Conservation (phyloP, 2,888 invertebrate genomes). For the Hypselothyrea guttata region DNA sequence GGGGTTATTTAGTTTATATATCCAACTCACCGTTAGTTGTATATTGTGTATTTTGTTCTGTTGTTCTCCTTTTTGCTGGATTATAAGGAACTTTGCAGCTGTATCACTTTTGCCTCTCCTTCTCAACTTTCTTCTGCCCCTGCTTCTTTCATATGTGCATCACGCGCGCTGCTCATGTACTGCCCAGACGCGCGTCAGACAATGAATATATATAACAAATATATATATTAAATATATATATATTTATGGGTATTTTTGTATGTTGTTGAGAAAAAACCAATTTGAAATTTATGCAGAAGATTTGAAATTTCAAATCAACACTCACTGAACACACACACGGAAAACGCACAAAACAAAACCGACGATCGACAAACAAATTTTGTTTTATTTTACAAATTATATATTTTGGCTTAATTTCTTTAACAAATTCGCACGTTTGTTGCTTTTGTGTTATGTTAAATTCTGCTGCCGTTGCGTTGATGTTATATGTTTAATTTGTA, state of each 20-base stretch:
- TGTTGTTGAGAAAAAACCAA: conserved; percentile 29
- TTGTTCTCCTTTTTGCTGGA: conserved; percentile 15
- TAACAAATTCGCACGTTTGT: conserved; percentile 38
- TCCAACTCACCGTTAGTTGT: conserved; percentile 11
- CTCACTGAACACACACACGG: conserved; percentile 27
- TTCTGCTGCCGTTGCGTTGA: conserved; percentile 3
- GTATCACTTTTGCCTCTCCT: conserved; percentile 44
- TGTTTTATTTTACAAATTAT: conserved; percentile 23
- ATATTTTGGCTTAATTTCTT: conserved; percentile 18
- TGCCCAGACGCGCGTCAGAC: conserved; percentile 59
- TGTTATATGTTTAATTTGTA: conserved; percentile 29
- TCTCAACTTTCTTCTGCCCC: conserved; percentile 35
- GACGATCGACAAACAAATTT: conserved; percentile 27
- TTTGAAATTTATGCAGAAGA: conserved; percentile 30
- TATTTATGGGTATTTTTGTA: conserved; percentile 2
- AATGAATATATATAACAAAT: conserved; percentile 42
- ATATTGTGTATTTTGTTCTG: conserved; percentile 18
- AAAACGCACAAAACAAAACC: conserved; percentile 51
- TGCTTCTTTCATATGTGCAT: conserved; percentile 62
- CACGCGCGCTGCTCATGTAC: conserved; percentile 55
- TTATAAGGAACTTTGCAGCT: conserved; percentile 61
- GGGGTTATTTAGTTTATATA: neutral
- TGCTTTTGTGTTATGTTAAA: conserved; percentile 5
- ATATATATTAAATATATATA: neutral
- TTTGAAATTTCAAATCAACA: conserved; percentile 15